Evolutionary conservation across 35 echinoderm and acorn worm species (phyloP), one percentile per base, ranked within the genome.

Genomic region (Apostichopus parvimensis): DNA sequence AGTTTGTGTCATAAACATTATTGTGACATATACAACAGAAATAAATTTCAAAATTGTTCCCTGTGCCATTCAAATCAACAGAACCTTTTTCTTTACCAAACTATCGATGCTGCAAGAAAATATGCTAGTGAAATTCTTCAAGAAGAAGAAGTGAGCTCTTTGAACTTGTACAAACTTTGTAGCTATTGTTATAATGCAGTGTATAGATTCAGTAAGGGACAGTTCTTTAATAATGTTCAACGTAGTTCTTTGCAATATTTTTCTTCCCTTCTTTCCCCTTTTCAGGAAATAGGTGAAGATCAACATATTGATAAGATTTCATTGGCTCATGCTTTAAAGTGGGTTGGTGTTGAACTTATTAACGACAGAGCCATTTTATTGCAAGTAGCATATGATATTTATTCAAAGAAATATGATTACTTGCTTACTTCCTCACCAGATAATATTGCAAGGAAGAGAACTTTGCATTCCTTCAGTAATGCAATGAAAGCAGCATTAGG

Each of bases 1-100:
- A 82, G 34, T 23, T 23, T 87, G 11, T 87, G 83, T n/a, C 54
- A 61, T 15, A 87, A 15, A 25, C 83, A 87, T n/a, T 87, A 87
- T 56, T 65, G 83, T 56, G 3, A 87, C 13, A 53, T 87, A 60
- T 64, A 87, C 15, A 20, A 25, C 60, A 60, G 20, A 60, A 56
- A 56, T n/a, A 60, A 6, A 86, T 24, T 20, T 23, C 28, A 9
- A 15, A 10, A 24, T 15, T 87, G 14, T 87, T 45, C 83, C 3
- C 17, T 87, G 5, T 87, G 54, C 60, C 55, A 60, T 12, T 65
- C 59, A 56, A 10, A 5, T 6, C 83, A 87, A 61, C 22, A 24
- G 10, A 57, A 56, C 13, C 83, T 87, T 87, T 7, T 57, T 6
- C 12, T 20, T 18, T 65, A 17, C 7, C 20, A 24, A 12, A 87